phyloP scores from a whole-genome alignment of 1,140 invertebrate species.

The Meloidogyne exigua region DNA sequence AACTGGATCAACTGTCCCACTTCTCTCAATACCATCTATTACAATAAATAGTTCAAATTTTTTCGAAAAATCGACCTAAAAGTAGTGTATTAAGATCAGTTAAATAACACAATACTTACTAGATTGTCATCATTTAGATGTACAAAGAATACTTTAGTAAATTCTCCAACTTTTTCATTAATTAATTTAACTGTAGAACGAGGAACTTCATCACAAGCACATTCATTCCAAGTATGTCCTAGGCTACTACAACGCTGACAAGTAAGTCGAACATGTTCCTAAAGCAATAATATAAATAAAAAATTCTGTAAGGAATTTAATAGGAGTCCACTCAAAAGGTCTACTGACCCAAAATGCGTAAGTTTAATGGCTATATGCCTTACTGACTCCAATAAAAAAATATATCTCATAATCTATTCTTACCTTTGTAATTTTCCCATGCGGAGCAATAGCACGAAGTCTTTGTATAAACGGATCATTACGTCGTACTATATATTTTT shows the following conservation, averaged over 20 bases:
- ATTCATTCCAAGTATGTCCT: neutral
- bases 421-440: slow-evolving; percentile 21
- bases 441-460: slow-evolving; percentile 5
- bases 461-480: slow-evolving; percentile 14
- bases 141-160: slow-evolving; percentile 24
- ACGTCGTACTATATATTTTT: slow-evolving; percentile 10
- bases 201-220: slow-evolving; percentile 4
- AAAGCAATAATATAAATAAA: neutral
- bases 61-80: neutral
- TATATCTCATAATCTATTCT: neutral
- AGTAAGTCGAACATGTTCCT: slow-evolving; percentile 8
- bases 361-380: no score
- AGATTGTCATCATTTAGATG: slow-evolving; percentile 17
- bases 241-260: slow-evolving; percentile 9
- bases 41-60: slow-evolving; percentile 16
- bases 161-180: slow-evolving; percentile 7
- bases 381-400: no score
- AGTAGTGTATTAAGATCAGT: neutral
- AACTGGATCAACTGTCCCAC: slow-evolving; percentile 25
- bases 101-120: neutral
- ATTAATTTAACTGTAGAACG: slow-evolving; percentile 14
- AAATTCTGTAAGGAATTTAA: no score
- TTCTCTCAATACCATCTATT: slow-evolving; percentile 19
- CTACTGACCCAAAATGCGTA: no score
- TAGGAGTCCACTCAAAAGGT: no score